phyloP scores from a whole-genome alignment of 2,797 vertebrate genomes.

The Sebastes matsubarae region DNA sequence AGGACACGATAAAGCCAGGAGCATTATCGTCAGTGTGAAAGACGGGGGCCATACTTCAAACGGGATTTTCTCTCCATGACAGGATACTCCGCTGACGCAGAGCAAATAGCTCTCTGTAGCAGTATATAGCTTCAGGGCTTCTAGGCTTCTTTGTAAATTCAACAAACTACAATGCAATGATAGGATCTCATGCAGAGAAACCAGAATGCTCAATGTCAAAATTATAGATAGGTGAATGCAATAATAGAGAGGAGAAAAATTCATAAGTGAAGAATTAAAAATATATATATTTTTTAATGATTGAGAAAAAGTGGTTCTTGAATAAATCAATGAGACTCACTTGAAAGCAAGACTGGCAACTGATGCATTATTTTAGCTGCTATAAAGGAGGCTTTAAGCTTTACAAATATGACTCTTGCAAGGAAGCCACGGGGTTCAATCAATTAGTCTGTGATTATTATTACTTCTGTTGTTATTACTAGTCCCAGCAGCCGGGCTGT shows the following conservation, averaged over 20 bases:
- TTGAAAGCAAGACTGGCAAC: slow-evolving; percentile 49
- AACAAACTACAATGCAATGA: slow-evolving; percentile 75
- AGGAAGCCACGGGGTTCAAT: slow-evolving; percentile 85
- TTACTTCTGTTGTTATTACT: slow-evolving; percentile 87
- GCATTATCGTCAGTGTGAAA: slow-evolving; percentile 87
- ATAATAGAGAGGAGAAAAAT: slow-evolving; percentile 4
- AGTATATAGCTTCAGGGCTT: slow-evolving; percentile 77
- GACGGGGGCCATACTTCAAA: slow-evolving; percentile 89
- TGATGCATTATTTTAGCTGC: slow-evolving; percentile 70
- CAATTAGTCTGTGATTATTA: slow-evolving; percentile 89
- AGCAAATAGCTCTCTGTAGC: slow-evolving; percentile 81
- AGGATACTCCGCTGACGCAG: slow-evolving; percentile 83
- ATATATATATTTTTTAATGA: slow-evolving; percentile 7
- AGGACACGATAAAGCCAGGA: slow-evolving; percentile 87
- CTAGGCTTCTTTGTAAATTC: slow-evolving; percentile 76
- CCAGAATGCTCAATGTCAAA: slow-evolving; percentile 43
- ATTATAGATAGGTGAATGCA: slow-evolving; percentile 50
- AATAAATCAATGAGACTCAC: slow-evolving; percentile 38
- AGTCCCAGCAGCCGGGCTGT: slow-evolving; percentile 84
- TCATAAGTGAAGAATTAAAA: background rate
- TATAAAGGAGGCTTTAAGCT: slow-evolving; percentile 73
- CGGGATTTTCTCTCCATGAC: slow-evolving; percentile 88
- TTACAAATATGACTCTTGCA: slow-evolving; percentile 82
- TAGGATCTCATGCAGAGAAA: slow-evolving; percentile 68
- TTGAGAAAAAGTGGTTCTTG: background rate